Percentiles rank a stretch among this genome's conserved stretches.
These are phyloP conservation scores for Mayetiola destructor DNA, from an alignment of 2,888 invertebrate genomes.

Conservation along the genomic window DNA sequence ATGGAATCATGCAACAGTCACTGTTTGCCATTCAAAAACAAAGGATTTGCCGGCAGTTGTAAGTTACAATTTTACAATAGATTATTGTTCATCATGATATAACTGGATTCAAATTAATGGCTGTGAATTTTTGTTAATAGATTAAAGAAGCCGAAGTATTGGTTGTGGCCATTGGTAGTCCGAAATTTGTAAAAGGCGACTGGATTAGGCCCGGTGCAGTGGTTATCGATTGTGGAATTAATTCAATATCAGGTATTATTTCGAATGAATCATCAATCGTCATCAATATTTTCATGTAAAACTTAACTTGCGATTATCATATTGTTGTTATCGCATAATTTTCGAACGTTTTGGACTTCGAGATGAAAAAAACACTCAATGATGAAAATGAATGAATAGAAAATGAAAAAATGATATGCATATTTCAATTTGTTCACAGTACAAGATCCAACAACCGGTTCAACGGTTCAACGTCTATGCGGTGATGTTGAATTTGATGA, in stretches of 20 bases:
- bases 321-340: too few species aligned
- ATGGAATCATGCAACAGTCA: conserved; percentile 95
- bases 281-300: background rate
- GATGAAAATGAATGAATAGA: background rate
- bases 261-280: background rate
- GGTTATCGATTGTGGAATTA: conserved; percentile 98
- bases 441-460: conserved; percentile 49
- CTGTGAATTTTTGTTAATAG: conserved; percentile 28
- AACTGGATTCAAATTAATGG: background rate
- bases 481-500: conserved; percentile 87
- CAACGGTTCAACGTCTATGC: conserved; percentile 69
- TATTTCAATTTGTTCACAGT: background rate
- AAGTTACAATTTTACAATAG: conserved; percentile 18
- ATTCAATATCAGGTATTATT: conserved; percentile 63
- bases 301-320: too few species aligned
- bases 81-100: background rate
- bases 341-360: too few species aligned
- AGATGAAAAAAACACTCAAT: too few species aligned
- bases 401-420: background rate
- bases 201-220: conserved; percentile 98
- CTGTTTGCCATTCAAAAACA: conserved; percentile 92
- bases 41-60: conserved; percentile 63
- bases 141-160: conserved; percentile 78
- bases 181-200: conserved; percentile 79
- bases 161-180: conserved; percentile 86